These are phyloP conservation scores for Campoplex capitator DNA, from an alignment of 2,888 invertebrate species.

Conservation along the genomic window DNA sequence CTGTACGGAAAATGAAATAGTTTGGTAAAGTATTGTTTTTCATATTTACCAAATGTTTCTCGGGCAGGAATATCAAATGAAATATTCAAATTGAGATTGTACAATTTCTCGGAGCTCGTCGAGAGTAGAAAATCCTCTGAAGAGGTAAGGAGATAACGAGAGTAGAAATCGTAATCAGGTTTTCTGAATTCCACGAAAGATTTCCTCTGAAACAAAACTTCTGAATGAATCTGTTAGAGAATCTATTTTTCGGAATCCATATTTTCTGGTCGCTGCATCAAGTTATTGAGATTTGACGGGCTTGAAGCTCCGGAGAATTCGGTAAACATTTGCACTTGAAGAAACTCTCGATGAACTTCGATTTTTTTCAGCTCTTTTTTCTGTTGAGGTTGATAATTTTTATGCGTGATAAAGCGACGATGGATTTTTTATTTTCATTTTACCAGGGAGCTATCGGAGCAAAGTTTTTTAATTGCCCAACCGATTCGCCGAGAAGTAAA, in stretches of 20 bases:
- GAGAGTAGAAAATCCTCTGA: background rate
- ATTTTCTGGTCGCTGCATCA: background rate
- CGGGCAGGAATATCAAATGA: conserved; percentile 47
- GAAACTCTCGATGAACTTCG: background rate
- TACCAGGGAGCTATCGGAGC: background rate
- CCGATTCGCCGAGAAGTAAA: background rate
- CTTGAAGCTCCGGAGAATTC: too few relatives aligned
- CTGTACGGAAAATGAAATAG: conserved; percentile 12
- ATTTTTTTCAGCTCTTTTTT: background rate
- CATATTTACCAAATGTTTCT: conserved; percentile 11
- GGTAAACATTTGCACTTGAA: background rate
- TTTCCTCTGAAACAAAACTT: background rate
- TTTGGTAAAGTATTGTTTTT: conserved; percentile 35
- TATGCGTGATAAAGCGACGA: background rate
- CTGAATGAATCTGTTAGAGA: background rate
- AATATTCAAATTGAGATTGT: conserved; percentile 63
- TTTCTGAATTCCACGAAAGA: background rate
- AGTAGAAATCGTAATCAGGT: background rate
- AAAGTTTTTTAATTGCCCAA: conserved; percentile 11
- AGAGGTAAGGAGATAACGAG: background rate
- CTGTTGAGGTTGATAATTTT: background rate
- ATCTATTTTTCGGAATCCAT: background rate
- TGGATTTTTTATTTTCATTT: background rate
- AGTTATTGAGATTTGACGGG: too few relatives aligned
- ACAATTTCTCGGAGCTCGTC: background rate